Base-by-base conservation (phyloP, 2,797 vertebrate genomes). In the Hemibagrus guttatus region DNA sequence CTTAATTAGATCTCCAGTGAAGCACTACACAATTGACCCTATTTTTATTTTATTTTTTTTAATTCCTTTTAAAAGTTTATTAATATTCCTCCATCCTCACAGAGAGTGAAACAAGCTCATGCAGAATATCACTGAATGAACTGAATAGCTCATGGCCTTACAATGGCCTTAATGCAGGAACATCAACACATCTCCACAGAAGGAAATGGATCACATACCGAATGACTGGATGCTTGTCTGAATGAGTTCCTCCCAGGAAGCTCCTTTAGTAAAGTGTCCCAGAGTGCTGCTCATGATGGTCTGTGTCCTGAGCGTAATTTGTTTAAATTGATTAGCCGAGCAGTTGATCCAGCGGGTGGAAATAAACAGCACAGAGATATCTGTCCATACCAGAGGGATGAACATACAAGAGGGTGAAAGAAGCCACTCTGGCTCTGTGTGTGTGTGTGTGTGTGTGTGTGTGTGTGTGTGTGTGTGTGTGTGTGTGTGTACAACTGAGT, bases 191-290 rank as follows among this genome's bases (percentile, higher is more conserved):
- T n/a, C 16, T 42, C 63, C 75, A 28, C 56, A 52, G 59, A 78
- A 85, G 74, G 13, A 89, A 74, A 80, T 8, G 26, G 13, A 52
- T 69, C 86, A 97, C 98, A 97, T 94, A 99, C 98, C 98, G 35
- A 99, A 99, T 86, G 94, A 96, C 79, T 98, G 96, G 93, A 99
- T 94, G 87, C 97, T 98, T 90, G 96, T 95, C 91, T 98, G 97
- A 91, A 99, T 96, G 87, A 99, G 96, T 89, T 98, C 97, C 90
- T 99, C 97, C 95, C 98, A 95, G 93, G 95, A 98, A 74, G 96
- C 97, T 88, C 97, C 98, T 90, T 98, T 98, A 91, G 96, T 94
- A 66, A 98, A 93, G 86, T 96, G 96, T 86, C 97, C 98, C 92
- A 97, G 89, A 0, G 97, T 93, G 94, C 97, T 96, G 94, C 97